A percentile compares a stretch with the other conserved stretches of the same genome.
These are phyloP conservation scores for Camponotus fellah DNA, from an alignment of 2,888 invertebrate genomes.

Conservation along the genomic window DNA sequence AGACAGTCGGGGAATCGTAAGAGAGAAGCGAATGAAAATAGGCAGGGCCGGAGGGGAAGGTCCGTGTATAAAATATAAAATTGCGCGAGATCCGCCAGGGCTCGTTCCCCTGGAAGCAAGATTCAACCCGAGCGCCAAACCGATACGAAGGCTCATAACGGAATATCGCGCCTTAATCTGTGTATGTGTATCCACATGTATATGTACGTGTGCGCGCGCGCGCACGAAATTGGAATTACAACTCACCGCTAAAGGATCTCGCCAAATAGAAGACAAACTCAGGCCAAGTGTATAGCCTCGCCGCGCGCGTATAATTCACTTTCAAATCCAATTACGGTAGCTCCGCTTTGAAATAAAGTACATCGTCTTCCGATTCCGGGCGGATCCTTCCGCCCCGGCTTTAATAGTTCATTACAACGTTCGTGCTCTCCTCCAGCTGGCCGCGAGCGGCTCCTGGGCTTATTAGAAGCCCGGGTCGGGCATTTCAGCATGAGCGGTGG, in stretches of 20 bases:
- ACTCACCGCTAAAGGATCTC: slow-evolving; percentile 13
- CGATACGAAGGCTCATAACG: neutral
- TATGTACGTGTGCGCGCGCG: neutral
- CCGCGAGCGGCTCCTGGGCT: slow-evolving; percentile 22
- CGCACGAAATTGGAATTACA: slow-evolving; percentile 25
- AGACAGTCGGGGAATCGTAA: slow-evolving; percentile 60
- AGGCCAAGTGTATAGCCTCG: slow-evolving; percentile 47
- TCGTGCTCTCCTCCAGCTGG: slow-evolving; percentile 43
- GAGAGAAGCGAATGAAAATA: slow-evolving; percentile 47
- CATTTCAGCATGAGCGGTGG: slow-evolving; percentile 30
- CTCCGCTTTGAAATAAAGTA: slow-evolving; percentile 70
- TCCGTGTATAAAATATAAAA: slow-evolving; percentile 20
- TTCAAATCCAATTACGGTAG: slow-evolving; percentile 72
- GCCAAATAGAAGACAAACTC: slow-evolving; percentile 46
- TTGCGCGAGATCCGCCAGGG: neutral
- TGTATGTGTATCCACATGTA: neutral
- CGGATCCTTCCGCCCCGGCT: slow-evolving; percentile 58
- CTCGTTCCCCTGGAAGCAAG: slow-evolving; percentile 14
- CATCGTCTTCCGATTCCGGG: slow-evolving; percentile 61
- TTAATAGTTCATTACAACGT: slow-evolving; percentile 67
- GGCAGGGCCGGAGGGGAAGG: too few relatives aligned
- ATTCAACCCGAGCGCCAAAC: slow-evolving; percentile 1
- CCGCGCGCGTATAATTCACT: slow-evolving; percentile 66
- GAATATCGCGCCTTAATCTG: slow-evolving; percentile 18
- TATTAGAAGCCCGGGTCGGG: slow-evolving; percentile 38